phyloP scores from a whole-genome alignment of 2,113 vertebrate genomes.

The Acrocephalus arundinaceus region DNA sequence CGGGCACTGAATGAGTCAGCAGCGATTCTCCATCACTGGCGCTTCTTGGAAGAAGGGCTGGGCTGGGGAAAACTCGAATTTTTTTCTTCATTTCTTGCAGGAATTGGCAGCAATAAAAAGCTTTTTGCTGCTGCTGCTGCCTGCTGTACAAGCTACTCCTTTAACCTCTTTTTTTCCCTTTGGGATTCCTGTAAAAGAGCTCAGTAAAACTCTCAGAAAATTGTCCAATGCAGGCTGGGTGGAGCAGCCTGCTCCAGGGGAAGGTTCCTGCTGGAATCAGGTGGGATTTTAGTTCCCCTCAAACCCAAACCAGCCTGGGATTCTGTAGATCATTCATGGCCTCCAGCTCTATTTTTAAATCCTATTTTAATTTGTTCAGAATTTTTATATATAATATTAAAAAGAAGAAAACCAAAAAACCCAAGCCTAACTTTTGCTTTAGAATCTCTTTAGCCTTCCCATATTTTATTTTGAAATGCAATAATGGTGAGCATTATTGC shows the following conservation, averaged over 20 bases:
- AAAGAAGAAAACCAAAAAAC: too few relatives aligned
- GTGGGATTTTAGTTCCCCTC: neutral
- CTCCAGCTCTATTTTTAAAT: neutral
- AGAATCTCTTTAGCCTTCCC: neutral
- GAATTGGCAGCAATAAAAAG: neutral
- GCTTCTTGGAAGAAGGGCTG: conserved; percentile 26
- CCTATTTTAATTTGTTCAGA: neutral
- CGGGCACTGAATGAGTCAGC: conserved; percentile 44
- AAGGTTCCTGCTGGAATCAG: neutral
- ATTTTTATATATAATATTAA: neutral
- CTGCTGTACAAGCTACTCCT: neutral
- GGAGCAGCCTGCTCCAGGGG: neutral
- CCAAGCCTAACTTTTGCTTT: neutral
- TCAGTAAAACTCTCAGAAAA: neutral
- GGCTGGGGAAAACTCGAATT: neutral
- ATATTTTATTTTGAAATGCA: neutral
- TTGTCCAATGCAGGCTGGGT: accelerated
- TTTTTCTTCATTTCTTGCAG: neutral
- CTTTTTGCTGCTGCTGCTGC: neutral
- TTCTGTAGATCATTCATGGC: neutral
- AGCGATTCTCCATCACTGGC: neutral
- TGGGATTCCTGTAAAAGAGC: neutral
- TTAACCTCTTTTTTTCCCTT: neutral
- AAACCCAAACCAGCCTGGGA: neutral
- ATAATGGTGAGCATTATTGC: neutral